Evolutionary conservation across 2,113 vertebrate species (phyloP).

Genomic region (Sinocyclocheilus anshuiensis): DNA sequence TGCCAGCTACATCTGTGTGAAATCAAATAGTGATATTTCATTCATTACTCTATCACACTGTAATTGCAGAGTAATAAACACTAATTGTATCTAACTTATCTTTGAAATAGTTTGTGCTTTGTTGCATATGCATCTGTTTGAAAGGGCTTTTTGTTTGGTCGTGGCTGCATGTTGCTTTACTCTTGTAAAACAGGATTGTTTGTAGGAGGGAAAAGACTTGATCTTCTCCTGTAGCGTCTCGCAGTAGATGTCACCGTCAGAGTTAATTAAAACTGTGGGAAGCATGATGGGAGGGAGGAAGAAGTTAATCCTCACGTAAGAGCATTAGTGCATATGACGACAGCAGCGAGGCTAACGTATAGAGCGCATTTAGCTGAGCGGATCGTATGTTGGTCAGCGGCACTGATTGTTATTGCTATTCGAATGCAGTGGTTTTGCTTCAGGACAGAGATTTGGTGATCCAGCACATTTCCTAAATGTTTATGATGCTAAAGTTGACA

Average conservation of each 20-base stretch:
- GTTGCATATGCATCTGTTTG: not conserved
- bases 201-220: constrained; percentile 6
- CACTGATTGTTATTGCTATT: not conserved
- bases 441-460: not conserved
- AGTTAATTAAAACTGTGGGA: not conserved
- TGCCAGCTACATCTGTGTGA: not conserved
- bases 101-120: not conserved
- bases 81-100: not conserved
- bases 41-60: not conserved
- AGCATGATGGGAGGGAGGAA: constrained; percentile 26
- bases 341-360: constrained; percentile 31
- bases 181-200: not conserved
- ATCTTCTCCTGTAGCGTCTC: not conserved
- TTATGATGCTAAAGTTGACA: too few relatives aligned
- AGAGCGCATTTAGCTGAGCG: not conserved
- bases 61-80: not conserved
- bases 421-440: not conserved
- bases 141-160: not conserved
- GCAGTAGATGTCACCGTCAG: not conserved
- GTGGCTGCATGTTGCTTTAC: not conserved
- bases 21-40: not conserved
- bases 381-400: too few relatives aligned
- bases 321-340: constrained; percentile 44
- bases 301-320: constrained; percentile 26
- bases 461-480: too few relatives aligned